Conservation (phyloP, 2,888 invertebrate genomes). For the Drosophila diplacantha region DNA sequence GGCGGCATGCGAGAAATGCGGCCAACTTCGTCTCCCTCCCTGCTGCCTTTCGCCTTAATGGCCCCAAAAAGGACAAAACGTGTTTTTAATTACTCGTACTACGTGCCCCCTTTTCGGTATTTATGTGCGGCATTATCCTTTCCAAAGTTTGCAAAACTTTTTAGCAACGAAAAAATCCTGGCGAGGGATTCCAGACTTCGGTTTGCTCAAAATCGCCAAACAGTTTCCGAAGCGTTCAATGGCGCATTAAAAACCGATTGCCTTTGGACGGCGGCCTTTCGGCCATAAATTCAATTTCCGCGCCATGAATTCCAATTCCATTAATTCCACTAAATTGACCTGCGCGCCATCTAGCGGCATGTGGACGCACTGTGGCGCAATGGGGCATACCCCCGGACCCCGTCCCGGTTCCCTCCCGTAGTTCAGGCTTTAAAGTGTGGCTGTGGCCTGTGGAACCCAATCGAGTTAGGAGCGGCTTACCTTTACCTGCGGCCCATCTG, state of each 20-base stretch:
- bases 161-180: neutral
- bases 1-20: constrained; percentile 60
- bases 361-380: constrained; percentile 71
- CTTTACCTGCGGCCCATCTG: constrained; percentile 37
- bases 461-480: constrained; percentile 35
- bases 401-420: neutral
- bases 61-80: constrained; percentile 64
- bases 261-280: constrained; percentile 39
- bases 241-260: constrained; percentile 74
- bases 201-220: constrained; percentile 56
- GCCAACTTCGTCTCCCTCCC: constrained; percentile 47
- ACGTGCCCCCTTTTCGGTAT: constrained; percentile 40
- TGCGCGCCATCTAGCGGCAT: constrained; percentile 74
- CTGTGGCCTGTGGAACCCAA: constrained; percentile 41
- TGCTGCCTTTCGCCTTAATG: constrained; percentile 28
- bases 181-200: constrained; percentile 12
- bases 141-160: constrained; percentile 39
- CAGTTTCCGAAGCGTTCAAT: constrained; percentile 72
- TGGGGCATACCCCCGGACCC: constrained; percentile 22
- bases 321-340: constrained; percentile 79
- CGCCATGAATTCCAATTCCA: constrained; percentile 78
- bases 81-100: constrained; percentile 73
- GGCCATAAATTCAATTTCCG: constrained; percentile 76
- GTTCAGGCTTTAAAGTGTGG: constrained; percentile 26
- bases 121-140: constrained; percentile 44